Evolutionary conservation across 2,888 invertebrate species (phyloP).

Genomic region (Taphrorychus bicolor): DNA sequence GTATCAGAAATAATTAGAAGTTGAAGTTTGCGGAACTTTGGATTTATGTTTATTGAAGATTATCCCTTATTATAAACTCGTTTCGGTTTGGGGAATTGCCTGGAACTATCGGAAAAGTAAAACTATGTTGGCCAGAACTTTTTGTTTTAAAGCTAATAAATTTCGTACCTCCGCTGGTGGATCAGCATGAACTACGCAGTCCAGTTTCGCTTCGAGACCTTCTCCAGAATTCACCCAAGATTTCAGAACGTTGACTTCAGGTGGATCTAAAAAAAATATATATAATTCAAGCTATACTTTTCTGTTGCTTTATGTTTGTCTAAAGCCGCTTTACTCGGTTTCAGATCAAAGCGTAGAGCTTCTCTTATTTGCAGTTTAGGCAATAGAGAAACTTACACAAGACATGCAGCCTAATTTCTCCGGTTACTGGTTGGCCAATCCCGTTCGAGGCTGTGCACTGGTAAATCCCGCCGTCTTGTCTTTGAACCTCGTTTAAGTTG

Average conservation of each 20-base stretch:
- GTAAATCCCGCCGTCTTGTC: conserved; percentile 61
- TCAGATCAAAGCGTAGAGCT: too few species aligned
- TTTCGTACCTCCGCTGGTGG: conserved; percentile 58
- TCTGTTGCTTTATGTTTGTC: too few species aligned
- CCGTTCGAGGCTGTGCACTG: conserved; percentile 63
- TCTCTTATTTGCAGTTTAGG: not conserved
- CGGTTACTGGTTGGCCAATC: conserved; percentile 59
- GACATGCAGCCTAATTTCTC: conserved; percentile 58
- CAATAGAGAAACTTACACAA: conserved; percentile 55
- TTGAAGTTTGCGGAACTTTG: not conserved
- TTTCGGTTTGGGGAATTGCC: not conserved
- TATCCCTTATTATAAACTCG: not conserved
- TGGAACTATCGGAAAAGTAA: too few species aligned
- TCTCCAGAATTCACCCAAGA: conserved; percentile 70
- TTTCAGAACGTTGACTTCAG: conserved; percentile 68
- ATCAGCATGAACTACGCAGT: conserved; percentile 69
- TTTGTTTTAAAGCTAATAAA: not conserved
- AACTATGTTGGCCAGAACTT: too few species aligned
- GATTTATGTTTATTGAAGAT: not conserved
- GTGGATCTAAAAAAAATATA: conserved; percentile 62
- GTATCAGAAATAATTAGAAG: not conserved
- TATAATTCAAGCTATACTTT: too few species aligned
- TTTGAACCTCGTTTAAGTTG: conserved; percentile 56
- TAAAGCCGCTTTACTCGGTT: too few species aligned
- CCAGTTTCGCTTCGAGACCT: conserved; percentile 68